Conservation (phyloP, 2,888 invertebrate species). For the Gerris lacustris region DNA sequence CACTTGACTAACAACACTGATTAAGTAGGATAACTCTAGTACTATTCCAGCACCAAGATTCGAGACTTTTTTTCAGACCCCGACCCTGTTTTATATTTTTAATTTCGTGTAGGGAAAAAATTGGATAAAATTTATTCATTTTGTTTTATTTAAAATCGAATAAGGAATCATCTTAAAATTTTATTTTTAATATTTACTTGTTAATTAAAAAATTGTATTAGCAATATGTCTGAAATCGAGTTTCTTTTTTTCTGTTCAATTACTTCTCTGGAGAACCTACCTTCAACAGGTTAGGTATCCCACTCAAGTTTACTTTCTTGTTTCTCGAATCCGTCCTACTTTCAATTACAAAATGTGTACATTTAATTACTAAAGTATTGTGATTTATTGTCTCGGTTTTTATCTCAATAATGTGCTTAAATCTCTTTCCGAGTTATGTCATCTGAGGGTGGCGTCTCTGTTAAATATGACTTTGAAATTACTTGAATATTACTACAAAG, state of each 20-base stretch:
- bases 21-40: too few species aligned
- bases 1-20: neutral
- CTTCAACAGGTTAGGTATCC: neutral
- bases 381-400: neutral
- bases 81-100: neutral
- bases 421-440: slow-evolving; percentile 1
- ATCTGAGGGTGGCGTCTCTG: neutral
- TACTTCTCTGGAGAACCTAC: neutral
- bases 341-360: neutral
- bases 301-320: neutral
- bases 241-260: neutral
- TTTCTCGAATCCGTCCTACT: neutral
- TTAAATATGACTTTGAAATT: neutral
- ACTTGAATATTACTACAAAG: neutral
- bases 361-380: neutral
- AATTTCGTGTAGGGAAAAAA: too few species aligned
- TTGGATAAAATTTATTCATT: too few species aligned
- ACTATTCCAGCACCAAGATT: neutral
- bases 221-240: neutral
- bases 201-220: too few species aligned
- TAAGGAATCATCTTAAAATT: too few species aligned
- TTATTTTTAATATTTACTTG: too few species aligned
- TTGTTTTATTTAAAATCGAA: too few species aligned
- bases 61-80: neutral
- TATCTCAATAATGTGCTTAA: neutral